A percentile compares a stretch with the other conserved stretches of the same genome.
phyloP scores from a whole-genome alignment of 2,888 invertebrate genomes.

The Phengaris arion region DNA sequence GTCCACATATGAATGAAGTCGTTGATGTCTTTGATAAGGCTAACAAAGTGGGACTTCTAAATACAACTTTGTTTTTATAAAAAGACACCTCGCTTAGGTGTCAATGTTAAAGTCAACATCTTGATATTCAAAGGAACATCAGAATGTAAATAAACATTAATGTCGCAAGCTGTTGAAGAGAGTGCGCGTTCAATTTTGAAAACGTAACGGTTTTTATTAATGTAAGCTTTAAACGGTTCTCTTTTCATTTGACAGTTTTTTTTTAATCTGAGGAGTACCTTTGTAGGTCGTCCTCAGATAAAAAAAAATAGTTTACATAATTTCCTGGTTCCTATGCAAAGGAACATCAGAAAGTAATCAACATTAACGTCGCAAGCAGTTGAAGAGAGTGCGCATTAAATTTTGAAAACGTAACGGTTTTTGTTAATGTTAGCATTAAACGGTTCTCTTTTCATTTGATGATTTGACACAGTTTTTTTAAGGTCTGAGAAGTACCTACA shows the following conservation, averaged over 20 bases:
- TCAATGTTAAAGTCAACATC: not conserved
- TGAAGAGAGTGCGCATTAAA: not conserved
- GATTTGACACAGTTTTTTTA: not conserved
- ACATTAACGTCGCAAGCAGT: not conserved
- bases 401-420: not conserved
- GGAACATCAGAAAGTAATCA: not conserved
- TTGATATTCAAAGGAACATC: not conserved
- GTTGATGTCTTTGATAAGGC: slow-evolving; percentile 12
- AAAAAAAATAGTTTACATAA: no score
- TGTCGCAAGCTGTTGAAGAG: not conserved
- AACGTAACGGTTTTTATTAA: slow-evolving; percentile 1
- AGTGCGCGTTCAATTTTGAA: not conserved
- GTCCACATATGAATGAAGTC: not conserved
- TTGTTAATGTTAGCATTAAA: not conserved
- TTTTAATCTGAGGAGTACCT: no score
- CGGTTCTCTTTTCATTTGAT: not conserved
- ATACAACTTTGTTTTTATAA: not conserved
- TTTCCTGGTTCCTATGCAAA: not conserved
- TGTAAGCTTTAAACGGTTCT: not conserved
- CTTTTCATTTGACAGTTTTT: not conserved
- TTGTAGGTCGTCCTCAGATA: no score
- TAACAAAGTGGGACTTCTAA: not conserved
- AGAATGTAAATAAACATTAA: not conserved
- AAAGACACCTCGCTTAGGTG: not conserved
- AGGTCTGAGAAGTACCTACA: not conserved